Evolutionary conservation across 2,113 vertebrate genomes (phyloP), one percentile per base, ranked within the genome.

Genomic region (Pseudorhombus dupliciocellatus): DNA sequence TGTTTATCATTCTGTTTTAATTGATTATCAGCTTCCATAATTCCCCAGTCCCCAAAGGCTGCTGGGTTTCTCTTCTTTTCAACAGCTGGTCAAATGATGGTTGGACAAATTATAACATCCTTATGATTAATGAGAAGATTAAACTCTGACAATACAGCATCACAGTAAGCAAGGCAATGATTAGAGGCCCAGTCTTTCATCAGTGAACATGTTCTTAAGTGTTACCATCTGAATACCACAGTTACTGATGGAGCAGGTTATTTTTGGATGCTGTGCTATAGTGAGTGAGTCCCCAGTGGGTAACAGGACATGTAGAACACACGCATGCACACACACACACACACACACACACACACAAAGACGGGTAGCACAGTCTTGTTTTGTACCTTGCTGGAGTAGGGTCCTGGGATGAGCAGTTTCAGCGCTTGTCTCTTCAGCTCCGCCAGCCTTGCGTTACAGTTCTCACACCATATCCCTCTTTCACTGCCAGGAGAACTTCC

Each of bases 381-480:
- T 46, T 66, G 34, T 94, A 98, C 97, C 96, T 97, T 97, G 93
- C 93, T 94, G 61, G 95, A 93, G 80, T 93, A 94, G 9, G 97
- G 96, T 75, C 95, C 97, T 1, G 97, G 97, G 79, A 97, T 93
- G 46, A 98, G 95, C 30, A 98, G 93, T 81, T 96, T 96, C 72
- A 97, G 91, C 0, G 97, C 97, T 85, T 99, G 97, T 82, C 96
- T 94, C 92, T 98, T 99, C 67, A 99, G 94, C 93, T 98, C 97
- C 81, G 94, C 94, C 93, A 98, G 94, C 77, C 96, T 93, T 63
- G 95, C 94, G 69, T 91, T 96, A 92, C 97, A 99, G 90, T 96
- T 96, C 86, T 99, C 97, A 89, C 97, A 99, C 97, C 97, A 98
- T 63, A 94, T 93, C 57, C 95, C 95, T 79, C 96, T 95, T 67